A percentile compares a stretch with the other conserved stretches of the same genome.
Evolutionary conservation across 2,113 vertebrate species (phyloP).

Genomic region (Prionailurus viverrinus): DNA sequence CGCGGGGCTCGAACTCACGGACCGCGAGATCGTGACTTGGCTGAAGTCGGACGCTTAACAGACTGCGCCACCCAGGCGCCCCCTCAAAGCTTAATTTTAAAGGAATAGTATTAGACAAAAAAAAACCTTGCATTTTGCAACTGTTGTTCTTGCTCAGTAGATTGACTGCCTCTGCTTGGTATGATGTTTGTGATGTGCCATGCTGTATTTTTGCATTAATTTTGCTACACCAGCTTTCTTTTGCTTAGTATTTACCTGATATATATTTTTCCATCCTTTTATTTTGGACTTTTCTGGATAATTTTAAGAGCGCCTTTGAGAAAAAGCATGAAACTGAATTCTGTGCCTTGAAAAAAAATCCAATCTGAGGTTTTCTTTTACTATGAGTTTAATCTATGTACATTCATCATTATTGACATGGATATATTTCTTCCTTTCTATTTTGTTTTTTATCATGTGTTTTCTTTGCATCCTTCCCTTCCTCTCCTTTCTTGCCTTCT

Average conservation of each 20-base stretch:
- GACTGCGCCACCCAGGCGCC: too few relatives aligned
- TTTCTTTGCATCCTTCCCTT: not conserved
- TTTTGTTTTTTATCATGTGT: conserved; percentile 28
- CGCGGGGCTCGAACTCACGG: too few relatives aligned
- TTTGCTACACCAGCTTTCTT: not conserved
- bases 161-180: not conserved
- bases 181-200: not conserved
- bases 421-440: not conserved
- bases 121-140: not conserved
- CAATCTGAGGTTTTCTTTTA: conserved; percentile 33
- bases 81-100: not conserved
- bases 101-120: conserved; percentile 16
- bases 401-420: not conserved
- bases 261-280: not conserved
- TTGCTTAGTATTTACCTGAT: conserved; percentile 32
- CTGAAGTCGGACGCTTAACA: too few relatives aligned
- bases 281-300: conserved; percentile 30
- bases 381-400: not conserved
- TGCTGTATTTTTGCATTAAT: conserved; percentile 22
- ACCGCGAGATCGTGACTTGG: too few relatives aligned
- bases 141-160: conserved; percentile 10
- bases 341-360: not conserved
- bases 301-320: not conserved
- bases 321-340: not conserved
- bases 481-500: not conserved